These are phyloP conservation scores for Macrophya alboannulata DNA, from an alignment of 2,888 invertebrate genomes.

Conservation along the genomic window DNA sequence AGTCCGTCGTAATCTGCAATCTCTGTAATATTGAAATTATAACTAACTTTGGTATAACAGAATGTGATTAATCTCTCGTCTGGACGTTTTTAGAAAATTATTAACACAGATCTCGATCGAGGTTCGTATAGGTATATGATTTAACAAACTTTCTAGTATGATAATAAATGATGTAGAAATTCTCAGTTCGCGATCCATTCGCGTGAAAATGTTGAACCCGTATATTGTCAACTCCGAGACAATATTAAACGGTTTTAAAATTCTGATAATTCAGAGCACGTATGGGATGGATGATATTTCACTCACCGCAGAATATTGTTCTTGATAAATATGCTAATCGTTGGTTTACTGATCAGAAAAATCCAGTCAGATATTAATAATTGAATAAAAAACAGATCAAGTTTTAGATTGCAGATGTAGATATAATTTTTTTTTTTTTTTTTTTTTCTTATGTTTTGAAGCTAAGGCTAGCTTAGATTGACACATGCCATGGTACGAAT, in stretches of 20 bases:
- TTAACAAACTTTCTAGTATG: not conserved
- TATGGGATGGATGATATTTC: not conserved
- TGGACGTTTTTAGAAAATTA: not conserved
- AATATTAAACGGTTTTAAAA: not conserved
- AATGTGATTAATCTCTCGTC: not conserved
- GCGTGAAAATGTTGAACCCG: not conserved
- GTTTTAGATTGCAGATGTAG: not conserved
- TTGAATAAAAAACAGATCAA: not conserved
- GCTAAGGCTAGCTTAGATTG: no score
- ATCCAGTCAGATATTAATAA: not conserved
- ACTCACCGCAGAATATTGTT: not conserved
- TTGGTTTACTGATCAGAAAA: not conserved
- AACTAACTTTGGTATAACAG: constrained; percentile 2
- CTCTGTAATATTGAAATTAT: not conserved
- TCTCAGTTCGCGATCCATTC: not conserved
- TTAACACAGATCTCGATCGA: not conserved
- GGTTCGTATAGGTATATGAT: not conserved
- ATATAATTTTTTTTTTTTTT: no score
- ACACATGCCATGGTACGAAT: not conserved
- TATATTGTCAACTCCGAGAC: not conserved
- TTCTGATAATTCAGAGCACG: not conserved
- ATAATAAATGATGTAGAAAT: not conserved
- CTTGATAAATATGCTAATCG: not conserved
- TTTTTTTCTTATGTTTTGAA: no score
- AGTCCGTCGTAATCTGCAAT: not conserved